Evolutionary conservation across 2,888 invertebrate genomes (phyloP).

Genomic region (Cheilosia scutellata): DNA sequence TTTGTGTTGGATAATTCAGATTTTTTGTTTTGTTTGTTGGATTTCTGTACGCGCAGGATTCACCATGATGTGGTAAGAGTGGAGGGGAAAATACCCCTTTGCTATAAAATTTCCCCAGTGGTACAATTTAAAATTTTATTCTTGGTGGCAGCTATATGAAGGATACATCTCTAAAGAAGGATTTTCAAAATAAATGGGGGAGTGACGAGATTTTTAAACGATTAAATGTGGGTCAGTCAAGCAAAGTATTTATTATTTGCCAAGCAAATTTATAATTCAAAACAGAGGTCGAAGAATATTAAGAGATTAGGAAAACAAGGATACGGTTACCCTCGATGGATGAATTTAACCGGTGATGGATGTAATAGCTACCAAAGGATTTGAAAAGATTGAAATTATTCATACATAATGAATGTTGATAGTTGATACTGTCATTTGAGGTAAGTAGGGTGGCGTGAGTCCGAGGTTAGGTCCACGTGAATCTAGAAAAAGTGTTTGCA

Average conservation of each 20-base stretch:
- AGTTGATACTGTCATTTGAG: too few species aligned
- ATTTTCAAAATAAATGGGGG: conserved; percentile 34
- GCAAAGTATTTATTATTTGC: conserved; percentile 16
- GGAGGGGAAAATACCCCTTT: conserved; percentile 36
- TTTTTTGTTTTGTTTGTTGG: neutral
- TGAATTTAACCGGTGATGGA: neutral
- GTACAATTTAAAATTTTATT: conserved; percentile 20
- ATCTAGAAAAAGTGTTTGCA: too few species aligned
- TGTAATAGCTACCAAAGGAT: neutral
- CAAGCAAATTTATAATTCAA: conserved; percentile 9
- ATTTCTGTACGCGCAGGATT: conserved; percentile 33
- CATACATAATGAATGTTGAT: too few species aligned
- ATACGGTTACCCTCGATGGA: neutral
- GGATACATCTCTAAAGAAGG: conserved; percentile 13
- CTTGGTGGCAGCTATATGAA: conserved; percentile 4
- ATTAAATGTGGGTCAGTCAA: conserved; percentile 38
- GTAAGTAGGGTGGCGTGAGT: too few species aligned
- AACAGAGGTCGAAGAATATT: neutral
- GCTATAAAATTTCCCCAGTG: conserved; percentile 50
- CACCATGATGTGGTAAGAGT: conserved; percentile 5
- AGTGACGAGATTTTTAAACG: conserved; percentile 13
- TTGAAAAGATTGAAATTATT: neutral
- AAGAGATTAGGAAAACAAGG: neutral
- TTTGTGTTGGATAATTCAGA: conserved; percentile 18
- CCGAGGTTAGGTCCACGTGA: too few species aligned